Percentiles rank a stretch among this genome's conserved stretches.
phyloP scores from a whole-genome alignment of 2,888 invertebrate genomes.

The Selenia dentaria region DNA sequence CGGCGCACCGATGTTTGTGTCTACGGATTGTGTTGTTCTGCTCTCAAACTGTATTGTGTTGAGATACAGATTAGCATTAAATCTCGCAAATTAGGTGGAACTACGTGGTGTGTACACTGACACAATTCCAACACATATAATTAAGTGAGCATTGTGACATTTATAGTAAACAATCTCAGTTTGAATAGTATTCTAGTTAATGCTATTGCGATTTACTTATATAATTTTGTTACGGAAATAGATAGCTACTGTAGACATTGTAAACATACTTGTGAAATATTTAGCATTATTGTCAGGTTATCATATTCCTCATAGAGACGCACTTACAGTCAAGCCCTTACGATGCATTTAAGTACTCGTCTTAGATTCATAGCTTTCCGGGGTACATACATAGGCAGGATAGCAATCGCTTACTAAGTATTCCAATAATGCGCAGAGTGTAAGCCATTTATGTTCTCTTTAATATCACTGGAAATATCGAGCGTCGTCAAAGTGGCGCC shows the following conservation, averaged over 20 bases:
- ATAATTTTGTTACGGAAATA: slow-evolving; percentile 1
- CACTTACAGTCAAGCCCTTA: slow-evolving; percentile 14
- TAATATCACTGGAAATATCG: slow-evolving; percentile 38
- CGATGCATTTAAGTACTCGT: slow-evolving; percentile 13
- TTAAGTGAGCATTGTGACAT: slow-evolving; percentile 25
- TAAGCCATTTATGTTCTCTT: slow-evolving; percentile 42
- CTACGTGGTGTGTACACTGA: slow-evolving; percentile 18
- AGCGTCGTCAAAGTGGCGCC: slow-evolving; percentile 68
- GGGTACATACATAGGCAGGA: slow-evolving; percentile 20
- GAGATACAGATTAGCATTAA: slow-evolving; percentile 30
- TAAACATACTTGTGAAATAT: slow-evolving; percentile 16
- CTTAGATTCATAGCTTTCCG: slow-evolving; percentile 15
- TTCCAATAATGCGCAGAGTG: slow-evolving; percentile 25
- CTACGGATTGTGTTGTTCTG: slow-evolving; percentile 31
- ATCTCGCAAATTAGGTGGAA: slow-evolving; percentile 31
- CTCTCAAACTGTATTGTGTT: slow-evolving; percentile 36
- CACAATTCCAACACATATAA: slow-evolving; percentile 23
- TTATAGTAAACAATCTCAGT: slow-evolving; percentile 16
- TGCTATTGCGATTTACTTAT: slow-evolving; percentile 4
- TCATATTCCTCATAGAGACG: not conserved
- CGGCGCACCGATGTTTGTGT: slow-evolving; percentile 37
- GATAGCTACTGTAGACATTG: slow-evolving; percentile 1
- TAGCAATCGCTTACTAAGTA: slow-evolving; percentile 17
- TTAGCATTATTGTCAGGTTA: slow-evolving; percentile 17
- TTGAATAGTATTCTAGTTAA: slow-evolving; percentile 5